Percentiles rank a stretch among this genome's conserved stretches.
Evolutionary conservation across 2,113 vertebrate genomes (phyloP).

Genomic region (Phaethon lepturus): DNA sequence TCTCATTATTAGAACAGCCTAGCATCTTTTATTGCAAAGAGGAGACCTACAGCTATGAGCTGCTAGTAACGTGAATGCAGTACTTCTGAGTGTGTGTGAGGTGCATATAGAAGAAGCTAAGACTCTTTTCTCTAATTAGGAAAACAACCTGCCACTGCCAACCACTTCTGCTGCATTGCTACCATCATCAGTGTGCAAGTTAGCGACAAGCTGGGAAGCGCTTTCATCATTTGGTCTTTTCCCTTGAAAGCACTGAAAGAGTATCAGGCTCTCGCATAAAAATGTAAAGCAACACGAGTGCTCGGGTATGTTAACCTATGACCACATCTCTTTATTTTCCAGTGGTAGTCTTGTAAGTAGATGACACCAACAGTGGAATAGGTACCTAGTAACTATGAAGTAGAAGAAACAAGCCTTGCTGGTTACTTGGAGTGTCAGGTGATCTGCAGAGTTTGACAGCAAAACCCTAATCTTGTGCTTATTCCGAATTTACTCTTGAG

Average conservation of each 20-base stretch:
- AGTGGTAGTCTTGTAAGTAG: background rate
- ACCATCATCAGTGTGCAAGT: background rate
- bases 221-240: background rate
- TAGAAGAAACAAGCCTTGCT: background rate
- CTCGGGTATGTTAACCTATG: background rate
- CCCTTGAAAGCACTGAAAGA: background rate
- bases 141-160: background rate
- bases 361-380: background rate
- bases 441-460: background rate
- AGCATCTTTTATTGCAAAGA: background rate
- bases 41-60: background rate
- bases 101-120: background rate
- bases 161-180: background rate
- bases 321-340: background rate
- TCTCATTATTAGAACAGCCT: background rate
- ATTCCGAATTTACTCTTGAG: background rate
- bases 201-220: background rate
- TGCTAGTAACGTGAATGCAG: background rate
- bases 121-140: background rate
- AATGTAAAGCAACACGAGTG: background rate
- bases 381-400: background rate
- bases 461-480: background rate
- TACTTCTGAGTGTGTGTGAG: rapidly evolving
- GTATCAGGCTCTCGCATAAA: background rate
- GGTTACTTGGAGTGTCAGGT: background rate